Evolutionary conservation across 2,888 invertebrate genomes (phyloP), one percentile per base, ranked within the genome.

Genomic region (Zele albiditarsus): DNA sequence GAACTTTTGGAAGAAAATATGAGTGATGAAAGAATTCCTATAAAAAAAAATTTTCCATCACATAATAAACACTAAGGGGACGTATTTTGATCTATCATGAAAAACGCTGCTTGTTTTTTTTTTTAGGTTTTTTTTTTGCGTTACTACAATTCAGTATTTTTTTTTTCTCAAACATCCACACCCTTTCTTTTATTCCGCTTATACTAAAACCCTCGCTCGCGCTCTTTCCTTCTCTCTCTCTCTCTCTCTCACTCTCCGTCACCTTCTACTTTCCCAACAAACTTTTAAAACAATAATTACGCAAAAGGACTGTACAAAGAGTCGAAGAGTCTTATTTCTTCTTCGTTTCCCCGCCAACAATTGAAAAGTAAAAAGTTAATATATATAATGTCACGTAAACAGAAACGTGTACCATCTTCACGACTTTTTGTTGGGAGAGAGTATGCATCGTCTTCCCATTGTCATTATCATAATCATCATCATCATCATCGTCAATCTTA

Each of bases 231-330:
- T 70, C 20, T 66, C 68, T 60, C 63, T 73, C 69, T 58, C 49
- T 46, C 71, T 70, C 71, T 60, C 73, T 58, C 49, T 42, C 71
- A 71, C 69, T 67, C 71, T 71, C 33, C 27, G 16, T 62, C 60
- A 71, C 46, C 31, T 23, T 28, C 60, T 70, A 20, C 63, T 20
- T n/a, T 20, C 38, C 20, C 75, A 80, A 78, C 74, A 80, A 79
- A 81, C 74, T 71, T 75, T 80, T 84, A 79, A 85, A 86, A 86
- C 84, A 85, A 86, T 86, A 70, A 70, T 70, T 70, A 70, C 60
- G 58, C 60, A 66, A 71, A 20, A 69, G 33, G 71, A 67, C 71
- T 75, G 71, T 75, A 75, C 71, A 71, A 71, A 75, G 67, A 67
- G 60, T 67, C 49, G 46, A 70, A 69, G 58, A 60, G 60, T n/a